These are phyloP conservation scores for Falco columbarius DNA, from an alignment of 2,797 vertebrate species.

Conservation along the genomic window DNA sequence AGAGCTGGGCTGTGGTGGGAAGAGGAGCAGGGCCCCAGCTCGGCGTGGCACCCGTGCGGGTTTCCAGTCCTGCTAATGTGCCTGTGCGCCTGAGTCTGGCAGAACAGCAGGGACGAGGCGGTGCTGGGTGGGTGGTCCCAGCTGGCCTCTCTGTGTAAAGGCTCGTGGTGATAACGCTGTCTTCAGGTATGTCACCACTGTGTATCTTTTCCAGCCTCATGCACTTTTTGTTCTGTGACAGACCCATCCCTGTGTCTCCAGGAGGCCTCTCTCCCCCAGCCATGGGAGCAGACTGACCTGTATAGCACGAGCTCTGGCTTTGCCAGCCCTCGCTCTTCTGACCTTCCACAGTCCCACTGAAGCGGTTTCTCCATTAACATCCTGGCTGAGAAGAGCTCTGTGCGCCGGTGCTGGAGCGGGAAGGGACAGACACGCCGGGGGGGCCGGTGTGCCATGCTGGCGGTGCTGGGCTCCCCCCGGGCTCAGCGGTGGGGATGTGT, in stretches of 20 bases:
- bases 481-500: background rate
- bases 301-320: background rate
- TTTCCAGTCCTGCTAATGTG: background rate
- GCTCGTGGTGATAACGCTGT: fast-evolving
- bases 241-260: fast-evolving
- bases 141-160: no score
- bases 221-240: background rate
- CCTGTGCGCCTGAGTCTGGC: fast-evolving
- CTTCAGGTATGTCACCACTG: background rate
- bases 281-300: fast-evolving
- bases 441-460: no score
- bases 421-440: no score
- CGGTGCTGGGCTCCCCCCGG: background rate
- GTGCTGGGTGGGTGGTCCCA: background rate
- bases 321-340: no score
- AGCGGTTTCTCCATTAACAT: background rate
- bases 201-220: fast-evolving
- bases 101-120: background rate
- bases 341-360: background rate
- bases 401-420: background rate
- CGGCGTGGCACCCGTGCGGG: background rate
- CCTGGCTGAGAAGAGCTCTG: background rate
- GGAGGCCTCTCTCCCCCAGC: background rate
- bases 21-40: background rate
- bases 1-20: background rate